Percentiles rank a stretch among this genome's conserved stretches.
Evolutionary conservation across 2,797 vertebrate species (phyloP).

Genomic region (Champsocephalus esox): DNA sequence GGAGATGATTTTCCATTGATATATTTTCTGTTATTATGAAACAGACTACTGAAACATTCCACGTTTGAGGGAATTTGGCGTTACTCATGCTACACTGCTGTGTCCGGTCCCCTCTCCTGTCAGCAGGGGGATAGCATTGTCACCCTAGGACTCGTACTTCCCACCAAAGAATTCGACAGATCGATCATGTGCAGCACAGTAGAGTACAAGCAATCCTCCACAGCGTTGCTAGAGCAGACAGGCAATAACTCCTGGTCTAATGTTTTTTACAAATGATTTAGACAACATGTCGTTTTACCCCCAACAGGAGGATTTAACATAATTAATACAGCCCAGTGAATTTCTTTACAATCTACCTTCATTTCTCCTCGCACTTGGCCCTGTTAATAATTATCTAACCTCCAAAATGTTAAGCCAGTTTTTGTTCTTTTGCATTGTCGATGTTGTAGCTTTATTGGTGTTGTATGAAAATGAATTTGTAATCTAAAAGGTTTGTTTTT

Average conservation of each 20-base stretch:
- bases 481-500: conserved; percentile 46
- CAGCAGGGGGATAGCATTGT: conserved; percentile 47
- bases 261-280: conserved; percentile 62
- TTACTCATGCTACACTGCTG: conserved; percentile 73
- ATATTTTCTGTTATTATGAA: conserved; percentile 65
- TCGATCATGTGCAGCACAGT: conserved; percentile 67
- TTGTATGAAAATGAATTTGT: conserved; percentile 69
- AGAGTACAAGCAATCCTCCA: conserved; percentile 58
- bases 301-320: conserved; percentile 45
- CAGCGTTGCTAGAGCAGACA: conserved; percentile 44
- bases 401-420: conserved; percentile 63
- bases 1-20: conserved; percentile 68
- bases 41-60: conserved; percentile 87
- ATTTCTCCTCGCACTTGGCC: conserved; percentile 45
- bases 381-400: conserved; percentile 49
- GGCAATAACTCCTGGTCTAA: conserved; percentile 74
- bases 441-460: conserved; percentile 78
- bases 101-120: conserved; percentile 48
- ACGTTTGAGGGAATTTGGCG: conserved; percentile 73
- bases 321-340: conserved; percentile 47
- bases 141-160: conserved; percentile 66
- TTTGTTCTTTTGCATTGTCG: conserved; percentile 45
- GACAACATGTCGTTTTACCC: conserved; percentile 33
- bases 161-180: conserved; percentile 84
- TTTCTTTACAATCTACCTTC: conserved; percentile 40